Evolutionary conservation across 2,888 invertebrate species (phyloP), one percentile per base, ranked within the genome.

Genomic region (Drosophila austrosaltans): DNA sequence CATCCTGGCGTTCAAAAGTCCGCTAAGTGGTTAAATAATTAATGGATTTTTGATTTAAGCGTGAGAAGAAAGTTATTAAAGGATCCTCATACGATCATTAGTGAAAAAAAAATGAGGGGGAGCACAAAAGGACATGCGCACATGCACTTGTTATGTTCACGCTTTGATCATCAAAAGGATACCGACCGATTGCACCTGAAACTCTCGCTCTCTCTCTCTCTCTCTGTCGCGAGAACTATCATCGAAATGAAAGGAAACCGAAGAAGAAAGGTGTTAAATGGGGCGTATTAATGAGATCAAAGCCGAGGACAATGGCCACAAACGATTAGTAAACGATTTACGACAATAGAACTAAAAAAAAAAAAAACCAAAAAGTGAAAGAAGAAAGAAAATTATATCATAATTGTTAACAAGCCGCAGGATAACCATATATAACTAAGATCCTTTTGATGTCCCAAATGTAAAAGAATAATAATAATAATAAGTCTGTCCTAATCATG

Each of bases 201-300:
- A 61, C 66, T 64, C 16, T 16, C 16, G 0, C 65, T 16, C 16
- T 16, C 65, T 36, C 36, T 36, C 28, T 28, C 28, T 28, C 65
- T 28, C 28, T 28, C 36, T 36, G 36, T 36, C 65, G 59, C 53
- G 66, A n/a, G 28, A 56, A 53, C 36, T 1, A 36, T 8, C 36
- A 2, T 10, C 10, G 36, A 57, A 65, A 68, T 68, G 76, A 76
- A 66, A 71, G 54, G 28, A 42, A 58, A n/a, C 53, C 30, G 48
- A 53, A 54, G 64, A 48, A 65, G 71, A 79, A 90, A 91, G 88
- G 91, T 91, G 91, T 90, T 91, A 91, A 91, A 91, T 91, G 85
- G 87, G 91, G 91, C 91, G 91, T 90, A 81, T 86, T 91, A 91
- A 91, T 91, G 85, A 87, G 90, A 89, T 90, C 90, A 90, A 64